Evolutionary conservation across 2,113 vertebrate species (phyloP), one percentile per base, ranked within the genome.

Genomic region (Macquaria ambigua): DNA sequence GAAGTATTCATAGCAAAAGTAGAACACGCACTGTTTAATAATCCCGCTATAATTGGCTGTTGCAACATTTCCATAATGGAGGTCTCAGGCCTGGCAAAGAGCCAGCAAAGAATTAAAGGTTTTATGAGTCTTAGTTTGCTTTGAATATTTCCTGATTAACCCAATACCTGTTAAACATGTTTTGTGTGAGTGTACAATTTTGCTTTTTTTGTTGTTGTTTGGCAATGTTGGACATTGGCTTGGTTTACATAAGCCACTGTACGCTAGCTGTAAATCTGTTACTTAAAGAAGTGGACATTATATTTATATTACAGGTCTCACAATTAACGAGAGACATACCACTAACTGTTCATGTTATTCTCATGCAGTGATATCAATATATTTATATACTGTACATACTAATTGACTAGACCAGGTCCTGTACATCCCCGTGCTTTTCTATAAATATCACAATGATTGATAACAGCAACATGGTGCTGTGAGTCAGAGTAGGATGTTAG

Each of bases 11-110:
- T 28, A 28, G 34, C 10, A 46, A 50, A 31, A 76, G 73, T 28
- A 74, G 68, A 82, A 77, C 18, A 55, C 52, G n/a, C 18, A 39
- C 31, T 43, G 72, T 74, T 55, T 74, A 70, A 59, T 73, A 77
- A 55, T 74, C 14, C 25, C 28, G 37, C 50, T 53, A 64, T 74
- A 59, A 69, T 21, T 53, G 62, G 23, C n/a, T 77, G 59, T 72
- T 77, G 61, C 43, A 41, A n/a, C 18, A 25, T 58, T 64, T 79
- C 28, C 15, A 59, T 78, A 81, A 69, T 43, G 20, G 8, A 66
- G 50, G 55, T 41, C 20, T 68, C 10, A 18, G 48, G 41, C 64
- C 31, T 68, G 69, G 39, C 8, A 23, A 75, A 43, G 6, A 63
- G 48, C 21, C 41, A 64, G 6, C 10, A 64, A 74, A 73, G 16